These are phyloP conservation scores for Apostichopus californicus DNA, from an alignment of 35 echinoderm and acorn worm genomes.

Conservation along the genomic window DNA sequence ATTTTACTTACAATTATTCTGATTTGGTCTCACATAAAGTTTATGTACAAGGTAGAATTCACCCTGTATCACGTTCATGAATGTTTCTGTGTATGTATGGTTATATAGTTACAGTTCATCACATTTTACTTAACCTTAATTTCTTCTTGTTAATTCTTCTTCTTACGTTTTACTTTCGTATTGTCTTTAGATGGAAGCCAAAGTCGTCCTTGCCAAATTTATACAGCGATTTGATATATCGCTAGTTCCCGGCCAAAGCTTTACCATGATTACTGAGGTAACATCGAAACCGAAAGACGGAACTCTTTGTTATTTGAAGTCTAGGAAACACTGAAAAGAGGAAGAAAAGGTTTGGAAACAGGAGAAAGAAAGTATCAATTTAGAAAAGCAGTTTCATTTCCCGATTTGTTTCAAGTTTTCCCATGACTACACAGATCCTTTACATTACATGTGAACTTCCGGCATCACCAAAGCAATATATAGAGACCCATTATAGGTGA, in stretches of 20 bases:
- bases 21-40: too few relatives aligned
- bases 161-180: not conserved
- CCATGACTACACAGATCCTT: too few relatives aligned
- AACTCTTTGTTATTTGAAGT: conserved; percentile 29
- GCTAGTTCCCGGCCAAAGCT: conserved; percentile 32
- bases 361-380: too few relatives aligned
- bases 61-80: not conserved
- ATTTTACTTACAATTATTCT: too few relatives aligned
- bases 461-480: too few relatives aligned
- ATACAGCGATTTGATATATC: conserved; percentile 36
- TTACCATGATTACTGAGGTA: conserved; percentile 29
- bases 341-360: too few relatives aligned
- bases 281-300: conserved; percentile 44
- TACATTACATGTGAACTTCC: too few relatives aligned
- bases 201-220: conserved; percentile 21
- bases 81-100: too few relatives aligned
- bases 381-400: too few relatives aligned
- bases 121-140: not conserved
- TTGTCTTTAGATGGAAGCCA: conserved; percentile 41
- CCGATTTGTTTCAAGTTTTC: too few relatives aligned
- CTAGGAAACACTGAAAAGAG: not conserved
- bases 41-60: too few relatives aligned
- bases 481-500: too few relatives aligned
- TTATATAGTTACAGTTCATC: not conserved
- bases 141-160: not conserved